Base-by-base conservation (phyloP, 1,140 invertebrate species). In the Centruroides sculpturatus region DNA sequence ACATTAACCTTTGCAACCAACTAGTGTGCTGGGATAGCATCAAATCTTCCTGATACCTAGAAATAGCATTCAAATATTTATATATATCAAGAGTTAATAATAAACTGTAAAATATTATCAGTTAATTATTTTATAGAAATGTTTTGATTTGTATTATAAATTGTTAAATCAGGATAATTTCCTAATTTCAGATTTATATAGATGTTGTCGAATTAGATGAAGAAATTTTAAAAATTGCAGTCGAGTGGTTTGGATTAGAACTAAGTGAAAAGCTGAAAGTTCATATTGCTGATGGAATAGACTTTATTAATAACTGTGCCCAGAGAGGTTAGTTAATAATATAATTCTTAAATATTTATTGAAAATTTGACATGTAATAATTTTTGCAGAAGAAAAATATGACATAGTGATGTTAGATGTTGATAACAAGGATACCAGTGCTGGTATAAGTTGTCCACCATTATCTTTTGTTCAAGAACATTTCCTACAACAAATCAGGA, bases 391-490 rank as follows among this genome's bases (percentile, higher is more conserved):
- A 34, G 72, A 73, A 3, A 81, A 82, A 65, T 87, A 82, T 68
- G 78, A 85, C 70, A 81, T 83, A 3, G 81, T 97, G 58, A 76
- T 95, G 56, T 85, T 93, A 68, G 92, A 96, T 76, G 85, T 94
- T 10, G 89, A 95, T 74, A 91, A 82, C 69, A 95, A 95, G 75
- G 89, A 94, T 72, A 70, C 76, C 0, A 78, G 78, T 10, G 66
- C 86, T 2, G 90, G 89, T 4, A 83, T 96, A 74, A 91, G 87
- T 70, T 93, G 89, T 76, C 92, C 92, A 5, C 91, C 92, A 0
- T 75, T 78, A 66, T 77, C 82, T 66, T 97, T 96, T 78, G 69
- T 97, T 1, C 79, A 85, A 55, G 64, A 74, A 8, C 68, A 79
- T 5, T 77, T 86, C 54, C 71, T 95, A 4, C 66, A 78, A 23